These are phyloP conservation scores for Porites australiensis DNA, from an alignment of 64 coral and sea anemone species.

Conservation along the genomic window DNA sequence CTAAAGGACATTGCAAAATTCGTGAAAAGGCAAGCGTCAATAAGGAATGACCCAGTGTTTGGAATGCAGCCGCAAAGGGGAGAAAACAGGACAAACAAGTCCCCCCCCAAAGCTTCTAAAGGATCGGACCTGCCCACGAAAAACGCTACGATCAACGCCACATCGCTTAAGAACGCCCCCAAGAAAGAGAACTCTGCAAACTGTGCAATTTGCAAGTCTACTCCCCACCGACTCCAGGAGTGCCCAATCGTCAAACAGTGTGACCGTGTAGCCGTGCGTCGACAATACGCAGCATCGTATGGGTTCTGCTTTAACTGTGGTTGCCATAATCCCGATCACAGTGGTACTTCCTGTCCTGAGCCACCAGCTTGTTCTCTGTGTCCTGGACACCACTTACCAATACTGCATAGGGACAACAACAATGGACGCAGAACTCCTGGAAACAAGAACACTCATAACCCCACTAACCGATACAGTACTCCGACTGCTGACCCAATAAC, in stretches of 20 bases:
- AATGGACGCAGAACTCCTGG: background rate
- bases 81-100: background rate
- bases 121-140: background rate
- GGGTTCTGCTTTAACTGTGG: no score
- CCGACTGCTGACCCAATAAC: background rate
- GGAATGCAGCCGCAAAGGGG: constrained; percentile 4
- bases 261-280: constrained; percentile 21
- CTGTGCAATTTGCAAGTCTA: constrained; percentile 28
- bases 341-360: constrained; percentile 2
- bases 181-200: background rate
- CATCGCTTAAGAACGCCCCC: constrained; percentile 1
- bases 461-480: constrained; percentile 9
- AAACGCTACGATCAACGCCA: no score
- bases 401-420: constrained; percentile 34
- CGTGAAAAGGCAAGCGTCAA: constrained; percentile 33
- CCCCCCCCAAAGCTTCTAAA: background rate
- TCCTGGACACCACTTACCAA: constrained; percentile 43
- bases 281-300: no score
- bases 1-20: constrained; percentile 31
- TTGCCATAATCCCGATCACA: constrained; percentile 16
- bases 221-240: constrained; percentile 8
- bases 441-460: background rate
- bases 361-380: constrained; percentile 34
- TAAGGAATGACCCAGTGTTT: constrained; percentile 58
- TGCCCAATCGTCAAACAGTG: constrained; percentile 39